Conservation (phyloP, 2,797 vertebrate species). For the Remorina albescens region DNA sequence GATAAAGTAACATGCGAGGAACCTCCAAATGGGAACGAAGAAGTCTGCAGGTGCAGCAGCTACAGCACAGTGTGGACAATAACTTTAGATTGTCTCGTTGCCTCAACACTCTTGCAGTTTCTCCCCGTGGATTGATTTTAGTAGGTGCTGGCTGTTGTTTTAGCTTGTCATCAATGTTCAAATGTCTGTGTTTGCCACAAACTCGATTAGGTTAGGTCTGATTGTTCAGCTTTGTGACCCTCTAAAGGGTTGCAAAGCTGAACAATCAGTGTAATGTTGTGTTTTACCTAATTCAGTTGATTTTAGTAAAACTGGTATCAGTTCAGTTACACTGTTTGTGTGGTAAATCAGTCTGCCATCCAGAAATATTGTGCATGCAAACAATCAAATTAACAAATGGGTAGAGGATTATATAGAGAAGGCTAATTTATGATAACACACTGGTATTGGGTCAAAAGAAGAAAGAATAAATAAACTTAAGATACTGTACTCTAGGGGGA, state of each 20-base stretch:
- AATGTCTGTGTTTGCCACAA: slow-evolving; percentile 41
- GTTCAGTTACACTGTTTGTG: slow-evolving; percentile 51
- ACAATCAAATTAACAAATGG: slow-evolving; percentile 31
- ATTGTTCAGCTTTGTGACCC: slow-evolving; percentile 67
- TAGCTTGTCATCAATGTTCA: slow-evolving; percentile 18
- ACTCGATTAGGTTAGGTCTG: slow-evolving; percentile 34
- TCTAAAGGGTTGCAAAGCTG: slow-evolving; percentile 61
- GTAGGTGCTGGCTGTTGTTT: slow-evolving; percentile 31
- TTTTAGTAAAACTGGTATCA: slow-evolving; percentile 46
- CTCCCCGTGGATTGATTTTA: slow-evolving; percentile 27
- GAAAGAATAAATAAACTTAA: neutral
- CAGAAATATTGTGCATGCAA: slow-evolving; percentile 39
- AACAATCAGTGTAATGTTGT: slow-evolving; percentile 61
- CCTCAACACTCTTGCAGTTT: slow-evolving; percentile 15
- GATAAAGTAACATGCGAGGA: slow-evolving; percentile 57
- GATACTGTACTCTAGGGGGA: no score
- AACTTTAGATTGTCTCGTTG: slow-evolving; percentile 43
- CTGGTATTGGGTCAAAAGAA: neutral
- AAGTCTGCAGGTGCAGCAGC: slow-evolving; percentile 44
- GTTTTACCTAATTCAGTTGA: slow-evolving; percentile 48
- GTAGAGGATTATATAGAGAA: neutral
- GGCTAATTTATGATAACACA: slow-evolving; percentile 8
- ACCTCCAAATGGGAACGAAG: slow-evolving; percentile 41
- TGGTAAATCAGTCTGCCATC: slow-evolving; percentile 54
- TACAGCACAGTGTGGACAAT: slow-evolving; percentile 36